phyloP scores from a whole-genome alignment of 2,888 invertebrate genomes.

The Salticus scenicus region DNA sequence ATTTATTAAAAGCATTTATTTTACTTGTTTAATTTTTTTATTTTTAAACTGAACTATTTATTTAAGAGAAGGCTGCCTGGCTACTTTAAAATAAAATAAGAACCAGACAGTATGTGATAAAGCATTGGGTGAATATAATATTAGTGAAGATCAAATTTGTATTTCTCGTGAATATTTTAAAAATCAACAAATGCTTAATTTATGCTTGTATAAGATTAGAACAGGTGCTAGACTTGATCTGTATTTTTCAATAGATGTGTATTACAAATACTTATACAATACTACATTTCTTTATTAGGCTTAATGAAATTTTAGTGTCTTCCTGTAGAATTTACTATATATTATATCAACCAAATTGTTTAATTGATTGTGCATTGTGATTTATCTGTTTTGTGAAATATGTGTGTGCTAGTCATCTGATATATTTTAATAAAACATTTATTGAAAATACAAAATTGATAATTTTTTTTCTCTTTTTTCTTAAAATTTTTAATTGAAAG shows the following conservation, averaged over 20 bases:
- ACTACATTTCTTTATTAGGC: not conserved
- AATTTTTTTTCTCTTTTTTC: not conserved
- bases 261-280: not conserved
- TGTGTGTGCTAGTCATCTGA: constrained; percentile 28
- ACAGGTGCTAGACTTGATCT: not conserved
- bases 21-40: no score
- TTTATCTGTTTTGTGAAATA: not conserved
- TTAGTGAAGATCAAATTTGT: no score
- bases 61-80: no score
- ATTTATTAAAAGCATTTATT: no score
- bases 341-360: not conserved
- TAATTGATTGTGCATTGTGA: not conserved
- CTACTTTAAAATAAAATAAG: no score
- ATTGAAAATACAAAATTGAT: constrained; percentile 7
- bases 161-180: no score
- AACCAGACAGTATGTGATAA: no score
- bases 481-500: no score
- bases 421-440: constrained; percentile 43
- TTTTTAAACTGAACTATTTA: no score
- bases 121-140: no score
- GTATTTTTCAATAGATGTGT: not conserved
- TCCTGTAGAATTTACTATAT: not conserved
- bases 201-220: no score
- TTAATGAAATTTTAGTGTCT: not conserved
- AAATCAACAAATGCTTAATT: no score